Conservation (phyloP, 2,888 invertebrate species). For the Pseudococcus longispinus region DNA sequence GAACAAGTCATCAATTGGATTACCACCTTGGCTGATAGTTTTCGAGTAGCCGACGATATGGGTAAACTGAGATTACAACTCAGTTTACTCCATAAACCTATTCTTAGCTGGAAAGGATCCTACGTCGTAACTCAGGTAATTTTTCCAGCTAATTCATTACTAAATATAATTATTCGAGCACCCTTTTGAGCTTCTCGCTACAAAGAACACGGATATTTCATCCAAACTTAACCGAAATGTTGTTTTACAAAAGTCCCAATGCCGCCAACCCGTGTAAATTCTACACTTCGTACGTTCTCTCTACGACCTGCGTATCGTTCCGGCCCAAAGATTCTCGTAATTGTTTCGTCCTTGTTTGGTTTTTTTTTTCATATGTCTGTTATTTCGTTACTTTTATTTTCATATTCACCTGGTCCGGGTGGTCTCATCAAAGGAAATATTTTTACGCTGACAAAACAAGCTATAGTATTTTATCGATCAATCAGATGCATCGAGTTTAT, state of each 20-base stretch:
- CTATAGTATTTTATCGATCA: neutral
- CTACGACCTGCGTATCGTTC: neutral
- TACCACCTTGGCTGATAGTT: constrained; percentile 94
- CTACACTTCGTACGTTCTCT: neutral
- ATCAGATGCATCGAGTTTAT: neutral
- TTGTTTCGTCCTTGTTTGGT: constrained; percentile 37
- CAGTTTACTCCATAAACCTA: constrained; percentile 89
- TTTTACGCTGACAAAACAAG: neutral
- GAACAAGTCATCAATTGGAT: constrained; percentile 96
- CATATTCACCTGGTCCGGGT: neutral
- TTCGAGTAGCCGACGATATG: constrained; percentile 96
- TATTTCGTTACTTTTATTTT: constrained; percentile 24
- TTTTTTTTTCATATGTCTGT: neutral
- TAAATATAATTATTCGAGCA: neutral
- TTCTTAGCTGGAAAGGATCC: constrained; percentile 98
- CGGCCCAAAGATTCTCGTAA: neutral
- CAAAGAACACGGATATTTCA: neutral
- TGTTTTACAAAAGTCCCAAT: neutral
- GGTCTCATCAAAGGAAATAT: neutral
- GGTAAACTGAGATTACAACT: constrained; percentile 93
- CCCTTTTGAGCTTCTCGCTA: neutral
- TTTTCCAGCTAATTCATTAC: neutral
- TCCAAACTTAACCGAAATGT: neutral
- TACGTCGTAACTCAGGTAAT: constrained; percentile 93
- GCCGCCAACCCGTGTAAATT: neutral